These are phyloP conservation scores for Cyphomyrus discorhynchus DNA, from an alignment of 2,113 vertebrate genomes.

Conservation along the genomic window DNA sequence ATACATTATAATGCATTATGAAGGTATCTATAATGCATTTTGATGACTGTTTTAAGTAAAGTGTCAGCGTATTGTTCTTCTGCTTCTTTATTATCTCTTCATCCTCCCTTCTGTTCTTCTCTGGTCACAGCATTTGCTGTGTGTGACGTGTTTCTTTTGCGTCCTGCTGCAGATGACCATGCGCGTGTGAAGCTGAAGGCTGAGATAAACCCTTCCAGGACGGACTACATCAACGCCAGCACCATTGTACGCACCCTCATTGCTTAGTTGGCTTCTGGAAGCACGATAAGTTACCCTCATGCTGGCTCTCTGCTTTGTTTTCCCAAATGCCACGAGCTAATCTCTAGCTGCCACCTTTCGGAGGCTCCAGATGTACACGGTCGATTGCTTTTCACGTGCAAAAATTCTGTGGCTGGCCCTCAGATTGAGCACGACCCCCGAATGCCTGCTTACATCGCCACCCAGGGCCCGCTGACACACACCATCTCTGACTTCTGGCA, in stretches of 20 bases:
- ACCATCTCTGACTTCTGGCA: slow-evolving; percentile 98
- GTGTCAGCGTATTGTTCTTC: background rate
- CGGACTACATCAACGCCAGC: slow-evolving; percentile 95
- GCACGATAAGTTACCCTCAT: background rate
- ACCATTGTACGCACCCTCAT: slow-evolving; percentile 71
- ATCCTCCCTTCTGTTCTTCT: background rate
- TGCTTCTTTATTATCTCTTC: background rate
- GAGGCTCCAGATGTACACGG: background rate
- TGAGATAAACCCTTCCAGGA: slow-evolving; percentile 74
- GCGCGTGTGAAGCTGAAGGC: slow-evolving; percentile 87
- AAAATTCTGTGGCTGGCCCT: background rate
- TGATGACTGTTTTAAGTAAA: too few species aligned
- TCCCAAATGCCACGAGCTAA: background rate
- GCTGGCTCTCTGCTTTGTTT: background rate
- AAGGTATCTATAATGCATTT: background rate
- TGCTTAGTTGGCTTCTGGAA: background rate
- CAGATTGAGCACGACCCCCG: slow-evolving; percentile 95
- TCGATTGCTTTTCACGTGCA: background rate
- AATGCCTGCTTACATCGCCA: slow-evolving; percentile 91
- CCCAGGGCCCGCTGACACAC: slow-evolving; percentile 85
- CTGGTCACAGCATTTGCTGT: background rate
- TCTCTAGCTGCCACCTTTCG: background rate
- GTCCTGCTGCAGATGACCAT: slow-evolving; percentile 75
- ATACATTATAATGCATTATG: too few species aligned
- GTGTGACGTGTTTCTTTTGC: background rate